Evolutionary conservation across 2,113 vertebrate species (phyloP).

Genomic region (Ageneiosus marmoratus): DNA sequence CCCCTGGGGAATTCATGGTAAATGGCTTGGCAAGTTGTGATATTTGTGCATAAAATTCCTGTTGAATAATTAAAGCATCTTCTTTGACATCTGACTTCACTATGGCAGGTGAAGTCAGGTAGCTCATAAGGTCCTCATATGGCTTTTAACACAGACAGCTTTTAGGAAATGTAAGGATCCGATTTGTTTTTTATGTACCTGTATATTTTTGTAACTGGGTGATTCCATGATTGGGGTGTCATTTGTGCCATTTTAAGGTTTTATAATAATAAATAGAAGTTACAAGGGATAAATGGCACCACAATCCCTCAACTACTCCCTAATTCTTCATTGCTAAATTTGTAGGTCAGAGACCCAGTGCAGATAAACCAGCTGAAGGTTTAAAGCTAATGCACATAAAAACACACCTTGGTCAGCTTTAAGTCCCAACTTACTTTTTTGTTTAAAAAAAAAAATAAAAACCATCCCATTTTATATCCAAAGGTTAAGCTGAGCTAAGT

Average conservation of each 20-base stretch:
- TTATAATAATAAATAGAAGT: background rate
- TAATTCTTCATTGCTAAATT: background rate
- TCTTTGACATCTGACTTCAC: slow-evolving; percentile 57
- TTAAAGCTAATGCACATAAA: background rate
- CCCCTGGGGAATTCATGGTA: slow-evolving; percentile 79
- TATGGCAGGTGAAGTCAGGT: slow-evolving; percentile 49
- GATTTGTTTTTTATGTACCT: background rate
- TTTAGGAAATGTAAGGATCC: background rate
- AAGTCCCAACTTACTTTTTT: background rate
- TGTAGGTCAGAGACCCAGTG: background rate
- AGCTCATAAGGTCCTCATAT: background rate
- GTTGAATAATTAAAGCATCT: slow-evolving; percentile 76
- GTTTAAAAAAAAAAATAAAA: too few species aligned
- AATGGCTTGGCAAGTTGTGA: slow-evolving; percentile 80
- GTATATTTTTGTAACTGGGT: background rate
- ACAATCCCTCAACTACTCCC: background rate
- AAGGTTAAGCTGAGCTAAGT: background rate
- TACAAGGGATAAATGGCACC: background rate
- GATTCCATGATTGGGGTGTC: background rate
- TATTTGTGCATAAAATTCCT: slow-evolving; percentile 76
- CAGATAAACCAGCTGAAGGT: background rate
- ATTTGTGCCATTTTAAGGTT: background rate
- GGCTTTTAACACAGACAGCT: background rate
- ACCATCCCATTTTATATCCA: too few species aligned
- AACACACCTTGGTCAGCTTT: background rate